phyloP scores from a whole-genome alignment of 2,888 invertebrate species.

The Drosophila paranaensis region DNA sequence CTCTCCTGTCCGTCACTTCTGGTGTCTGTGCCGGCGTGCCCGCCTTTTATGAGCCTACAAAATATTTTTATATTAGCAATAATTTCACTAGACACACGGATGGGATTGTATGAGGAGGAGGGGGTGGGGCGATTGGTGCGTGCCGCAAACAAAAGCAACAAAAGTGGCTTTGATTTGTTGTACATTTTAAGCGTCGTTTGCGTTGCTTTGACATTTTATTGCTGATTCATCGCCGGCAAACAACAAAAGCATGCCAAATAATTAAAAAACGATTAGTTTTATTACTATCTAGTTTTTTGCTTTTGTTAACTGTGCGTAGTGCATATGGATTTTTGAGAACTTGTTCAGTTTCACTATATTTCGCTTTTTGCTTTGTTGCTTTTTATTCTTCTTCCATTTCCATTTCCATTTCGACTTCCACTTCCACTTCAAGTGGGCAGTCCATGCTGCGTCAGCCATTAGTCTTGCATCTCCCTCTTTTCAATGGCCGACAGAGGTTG shows the following conservation, averaged over 20 bases:
- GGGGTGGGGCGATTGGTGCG: constrained; percentile 20
- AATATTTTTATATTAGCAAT: constrained; percentile 82
- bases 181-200: constrained; percentile 53
- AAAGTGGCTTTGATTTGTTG: constrained; percentile 67
- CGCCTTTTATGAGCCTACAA: constrained; percentile 80
- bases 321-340: constrained; percentile 16
- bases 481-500: constrained; percentile 16
- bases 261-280: constrained; percentile 73
- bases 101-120: constrained; percentile 15
- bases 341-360: constrained; percentile 14
- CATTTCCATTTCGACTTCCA: constrained; percentile 30
- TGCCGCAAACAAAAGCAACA: constrained; percentile 53
- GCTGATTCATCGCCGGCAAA: constrained; percentile 53
- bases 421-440: constrained; percentile 59
- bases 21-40: constrained; percentile 45
- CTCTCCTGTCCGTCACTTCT: not conserved
- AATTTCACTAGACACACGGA: constrained; percentile 72
- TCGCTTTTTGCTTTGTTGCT: constrained; percentile 19
- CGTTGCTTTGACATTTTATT: constrained; percentile 59
- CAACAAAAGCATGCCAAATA: constrained; percentile 55
- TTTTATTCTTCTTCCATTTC: constrained; percentile 11
- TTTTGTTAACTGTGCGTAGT: constrained; percentile 36
- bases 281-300: constrained; percentile 46
- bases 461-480: constrained; percentile 72
- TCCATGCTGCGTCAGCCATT: constrained; percentile 74